phyloP scores from a whole-genome alignment of 2,888 invertebrate species.

The Ctena decussata region DNA sequence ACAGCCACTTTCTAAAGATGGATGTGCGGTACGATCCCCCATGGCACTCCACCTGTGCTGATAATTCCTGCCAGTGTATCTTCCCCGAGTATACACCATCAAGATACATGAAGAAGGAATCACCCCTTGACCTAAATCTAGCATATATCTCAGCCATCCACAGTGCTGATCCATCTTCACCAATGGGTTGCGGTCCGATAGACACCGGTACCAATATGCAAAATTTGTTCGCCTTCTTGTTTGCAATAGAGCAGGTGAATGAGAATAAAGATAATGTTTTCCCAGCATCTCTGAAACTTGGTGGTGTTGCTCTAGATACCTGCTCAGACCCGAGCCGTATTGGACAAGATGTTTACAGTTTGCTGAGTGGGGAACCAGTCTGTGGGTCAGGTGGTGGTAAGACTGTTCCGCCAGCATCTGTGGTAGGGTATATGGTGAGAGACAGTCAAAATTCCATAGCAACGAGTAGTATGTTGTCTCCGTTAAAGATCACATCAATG shows the following conservation, averaged over 20 bases:
- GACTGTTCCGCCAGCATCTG: constrained; percentile 77
- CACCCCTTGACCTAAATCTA: constrained; percentile 83
- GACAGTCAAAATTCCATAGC: constrained; percentile 80
- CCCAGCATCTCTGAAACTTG: constrained; percentile 77
- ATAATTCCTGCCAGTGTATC: constrained; percentile 70
- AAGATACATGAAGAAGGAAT: constrained; percentile 77
- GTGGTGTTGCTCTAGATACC: constrained; percentile 86
- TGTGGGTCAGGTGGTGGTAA: constrained; percentile 74
- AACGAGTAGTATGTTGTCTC: constrained; percentile 83
- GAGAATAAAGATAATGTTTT: constrained; percentile 72
- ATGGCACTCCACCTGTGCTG: constrained; percentile 73
- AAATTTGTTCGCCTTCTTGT: constrained; percentile 86
- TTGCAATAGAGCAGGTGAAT: constrained; percentile 86
- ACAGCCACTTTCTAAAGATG: constrained; percentile 82
- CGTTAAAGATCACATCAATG: constrained; percentile 81
- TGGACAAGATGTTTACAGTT: constrained; percentile 85
- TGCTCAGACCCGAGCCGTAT: constrained; percentile 84
- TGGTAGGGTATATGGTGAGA: constrained; percentile 84
- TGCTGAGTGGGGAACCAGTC: constrained; percentile 85
- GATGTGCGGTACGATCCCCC: constrained; percentile 73
- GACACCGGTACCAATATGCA: constrained; percentile 83
- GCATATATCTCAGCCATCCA: constrained; percentile 87
- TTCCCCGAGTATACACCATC: constrained; percentile 77
- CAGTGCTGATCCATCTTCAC: constrained; percentile 76
- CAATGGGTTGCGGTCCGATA: constrained; percentile 85